Base-by-base conservation (phyloP, 2,797 vertebrate species). In the Cossypha caffra region DNA sequence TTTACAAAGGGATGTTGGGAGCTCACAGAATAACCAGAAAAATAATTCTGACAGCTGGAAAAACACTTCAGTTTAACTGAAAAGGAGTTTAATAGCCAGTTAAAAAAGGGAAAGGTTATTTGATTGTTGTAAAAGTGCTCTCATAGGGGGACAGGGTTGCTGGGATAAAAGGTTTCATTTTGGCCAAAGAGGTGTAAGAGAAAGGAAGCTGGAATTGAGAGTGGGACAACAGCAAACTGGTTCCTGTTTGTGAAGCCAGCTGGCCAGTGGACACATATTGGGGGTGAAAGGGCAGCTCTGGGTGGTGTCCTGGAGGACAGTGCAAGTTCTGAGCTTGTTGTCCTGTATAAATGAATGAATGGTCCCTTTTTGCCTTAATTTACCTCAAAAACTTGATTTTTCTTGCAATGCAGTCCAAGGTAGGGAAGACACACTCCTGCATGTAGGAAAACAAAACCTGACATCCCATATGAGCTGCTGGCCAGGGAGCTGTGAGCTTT, bases 31-130 rank as follows among this genome's bases (percentile, higher is more conserved):
- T 45, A 96, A 91, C 50, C 68, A 86, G 82, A 72, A 93, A 75
- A 94, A 74, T 82, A 84, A 72, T 79, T 83, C 16, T 81, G 91
- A 74, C 78, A 96, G 89, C 94, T 96, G 94, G 81, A 93, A 91
- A 96, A 97, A 87, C 43, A 84, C 58, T 95, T 91, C 3, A 4
- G 31, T 88, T 68, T 93, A 35, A 19, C 73, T 80, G 58, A 68
- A 69, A 90, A 61, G 21, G 37, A 67, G 38, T 79, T 88, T 76
- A 67, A 71, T 77, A 4, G 0, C 51, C 75, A 88, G 68, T 87
- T 86, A 3, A 69, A 86, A 75, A 88, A 55, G 11, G 4, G 33
- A 73, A 69, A 78, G 69, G 66, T 95, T 89, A 59, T 59, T 86
- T 80, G 72, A 51, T 64, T 7, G 0, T 26, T 88, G 58, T 81